Evolutionary conservation across 2,113 vertebrate genomes (phyloP).

Genomic region (Tinamus guttatus): DNA sequence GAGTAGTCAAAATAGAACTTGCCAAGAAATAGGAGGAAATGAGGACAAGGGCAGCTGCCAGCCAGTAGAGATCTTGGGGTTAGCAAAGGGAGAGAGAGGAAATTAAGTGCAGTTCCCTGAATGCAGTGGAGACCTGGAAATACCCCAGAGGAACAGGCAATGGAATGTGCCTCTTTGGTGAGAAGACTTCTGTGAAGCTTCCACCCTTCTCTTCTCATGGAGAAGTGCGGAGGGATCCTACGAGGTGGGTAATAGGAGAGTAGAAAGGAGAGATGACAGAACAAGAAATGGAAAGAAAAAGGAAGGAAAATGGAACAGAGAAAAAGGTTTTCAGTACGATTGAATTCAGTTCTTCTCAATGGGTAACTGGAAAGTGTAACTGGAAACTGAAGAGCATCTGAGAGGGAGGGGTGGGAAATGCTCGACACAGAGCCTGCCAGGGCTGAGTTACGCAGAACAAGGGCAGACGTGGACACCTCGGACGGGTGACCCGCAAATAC

Average conservation of each 20-base stretch:
- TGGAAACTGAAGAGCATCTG: not conserved
- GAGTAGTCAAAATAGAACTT: not conserved
- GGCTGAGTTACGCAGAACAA: not conserved
- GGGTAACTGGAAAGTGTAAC: accelerated
- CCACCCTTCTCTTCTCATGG: not conserved
- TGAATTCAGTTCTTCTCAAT: not conserved
- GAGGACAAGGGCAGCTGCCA: not conserved
- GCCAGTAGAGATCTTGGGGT: not conserved
- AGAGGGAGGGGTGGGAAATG: not conserved
- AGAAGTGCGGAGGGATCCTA: not conserved
- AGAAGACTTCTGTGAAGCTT: not conserved
- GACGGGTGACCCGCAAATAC: not conserved
- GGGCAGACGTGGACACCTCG: accelerated
- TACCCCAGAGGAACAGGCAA: not conserved
- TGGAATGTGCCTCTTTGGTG: not conserved
- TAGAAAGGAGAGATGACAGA: not conserved
- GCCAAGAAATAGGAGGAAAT: not conserved
- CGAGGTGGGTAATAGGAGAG: not conserved
- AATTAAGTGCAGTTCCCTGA: not conserved
- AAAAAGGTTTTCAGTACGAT: not conserved
- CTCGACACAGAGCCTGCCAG: not conserved
- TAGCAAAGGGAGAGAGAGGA: not conserved
- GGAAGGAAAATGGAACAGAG: not conserved
- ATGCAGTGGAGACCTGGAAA: not conserved
- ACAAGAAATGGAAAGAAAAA: not conserved